phyloP scores from a whole-genome alignment of 2,888 invertebrate genomes.

The Ormyrus rosae region DNA sequence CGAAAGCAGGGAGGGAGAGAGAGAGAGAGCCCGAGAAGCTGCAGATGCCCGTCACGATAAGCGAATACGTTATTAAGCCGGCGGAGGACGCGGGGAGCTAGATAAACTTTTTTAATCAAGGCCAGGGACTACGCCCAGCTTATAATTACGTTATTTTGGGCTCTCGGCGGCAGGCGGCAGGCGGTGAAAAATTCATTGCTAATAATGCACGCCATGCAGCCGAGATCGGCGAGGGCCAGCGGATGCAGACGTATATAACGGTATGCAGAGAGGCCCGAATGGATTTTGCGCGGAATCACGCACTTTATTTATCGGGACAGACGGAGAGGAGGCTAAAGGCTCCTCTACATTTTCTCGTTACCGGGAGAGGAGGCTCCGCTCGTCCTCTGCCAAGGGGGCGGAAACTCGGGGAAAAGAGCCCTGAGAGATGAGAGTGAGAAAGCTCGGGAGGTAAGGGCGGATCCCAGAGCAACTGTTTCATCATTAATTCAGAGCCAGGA shows the following conservation, averaged over 20 bases:
- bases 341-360: constrained; percentile 15
- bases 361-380: too few species aligned
- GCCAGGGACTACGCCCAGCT: neutral
- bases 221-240: too few species aligned
- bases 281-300: too few species aligned
- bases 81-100: constrained; percentile 9
- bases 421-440: neutral
- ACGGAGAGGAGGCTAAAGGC: neutral
- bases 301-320: too few species aligned
- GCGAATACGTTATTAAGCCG: constrained; percentile 38
- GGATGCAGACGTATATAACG: too few species aligned
- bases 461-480: constrained; percentile 48
- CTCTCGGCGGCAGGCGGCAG: neutral
- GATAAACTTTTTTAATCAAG: constrained; percentile 52
- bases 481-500: constrained; percentile 47
- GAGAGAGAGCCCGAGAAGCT: neutral
- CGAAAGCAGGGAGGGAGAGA: too few species aligned
- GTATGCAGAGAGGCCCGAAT: too few species aligned
- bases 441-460: neutral
- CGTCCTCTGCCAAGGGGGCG: neutral
- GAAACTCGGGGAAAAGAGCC: neutral
- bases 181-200: neutral
- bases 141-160: constrained; percentile 25
- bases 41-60: constrained; percentile 33
- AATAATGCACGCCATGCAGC: neutral